Conservation (phyloP, 2,113 vertebrate species). For the Pica pica region DNA sequence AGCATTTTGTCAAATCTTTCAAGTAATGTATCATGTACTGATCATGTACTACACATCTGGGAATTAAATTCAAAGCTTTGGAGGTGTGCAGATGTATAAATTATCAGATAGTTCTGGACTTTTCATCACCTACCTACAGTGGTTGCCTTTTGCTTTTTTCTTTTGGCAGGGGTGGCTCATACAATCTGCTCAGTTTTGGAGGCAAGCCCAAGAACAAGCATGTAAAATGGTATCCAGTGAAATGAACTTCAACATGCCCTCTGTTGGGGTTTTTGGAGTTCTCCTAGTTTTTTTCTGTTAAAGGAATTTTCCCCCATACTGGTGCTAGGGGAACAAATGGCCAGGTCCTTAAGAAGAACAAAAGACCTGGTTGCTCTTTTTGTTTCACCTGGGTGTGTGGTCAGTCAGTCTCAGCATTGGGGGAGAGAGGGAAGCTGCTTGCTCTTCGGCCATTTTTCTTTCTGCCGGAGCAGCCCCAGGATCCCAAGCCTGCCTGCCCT, state of each 20-base stretch:
- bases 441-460: no score
- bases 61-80: constrained; percentile 26
- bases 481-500: no score
- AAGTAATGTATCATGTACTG: not conserved
- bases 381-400: no score
- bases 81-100: not conserved
- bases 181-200: not conserved
- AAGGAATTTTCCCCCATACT: no score
- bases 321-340: no score
- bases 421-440: no score
- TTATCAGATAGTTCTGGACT: constrained; percentile 22
- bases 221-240: not conserved
- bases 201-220: not conserved
- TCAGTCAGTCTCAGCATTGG: no score
- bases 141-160: not conserved
- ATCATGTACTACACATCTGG: not conserved
- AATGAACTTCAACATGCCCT: not conserved
- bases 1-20: not conserved
- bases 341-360: no score
- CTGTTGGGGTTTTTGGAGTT: no score
- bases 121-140: constrained; percentile 39
- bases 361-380: no score
- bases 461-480: no score
- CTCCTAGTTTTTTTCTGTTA: no score
- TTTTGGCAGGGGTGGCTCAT: not conserved